phyloP scores from a whole-genome alignment of 2,888 invertebrate genomes.

The Sinelater perroti region DNA sequence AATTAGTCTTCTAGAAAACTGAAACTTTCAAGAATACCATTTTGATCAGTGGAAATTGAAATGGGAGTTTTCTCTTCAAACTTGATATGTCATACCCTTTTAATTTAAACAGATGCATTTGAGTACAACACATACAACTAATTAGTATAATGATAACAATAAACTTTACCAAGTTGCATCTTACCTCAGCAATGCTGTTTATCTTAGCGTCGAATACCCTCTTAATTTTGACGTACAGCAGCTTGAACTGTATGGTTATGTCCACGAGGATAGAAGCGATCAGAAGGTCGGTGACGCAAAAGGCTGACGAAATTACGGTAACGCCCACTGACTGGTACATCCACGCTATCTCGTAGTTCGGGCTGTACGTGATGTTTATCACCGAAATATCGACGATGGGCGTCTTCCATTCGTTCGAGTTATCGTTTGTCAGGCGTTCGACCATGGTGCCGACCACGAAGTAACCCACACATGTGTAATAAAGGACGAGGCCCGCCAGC shows the following conservation, averaged over 20 bases:
- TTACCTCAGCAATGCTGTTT: no score
- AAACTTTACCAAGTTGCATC: no score
- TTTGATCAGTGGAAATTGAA: no score
- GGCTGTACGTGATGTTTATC: constrained; percentile 20
- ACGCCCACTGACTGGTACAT: constrained; percentile 8
- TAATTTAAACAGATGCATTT: no score
- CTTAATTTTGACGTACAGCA: not conserved
- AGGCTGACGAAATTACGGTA: constrained; percentile 4
- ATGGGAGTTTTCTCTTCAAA: no score
- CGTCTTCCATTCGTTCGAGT: constrained; percentile 13
- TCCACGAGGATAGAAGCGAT: constrained; percentile 15
- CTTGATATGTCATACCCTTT: no score
- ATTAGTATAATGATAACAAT: no score
- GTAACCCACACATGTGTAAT: not conserved
- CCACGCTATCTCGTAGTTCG: constrained; percentile 31
- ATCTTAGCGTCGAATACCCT: not conserved
- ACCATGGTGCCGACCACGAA: not conserved
- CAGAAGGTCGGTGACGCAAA: constrained; percentile 1
- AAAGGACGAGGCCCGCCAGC: not conserved
- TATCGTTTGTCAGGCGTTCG: not conserved
- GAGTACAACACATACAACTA: no score
- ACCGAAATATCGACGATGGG: constrained; percentile 20
- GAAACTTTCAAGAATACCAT: no score
- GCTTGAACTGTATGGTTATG: constrained; percentile 12
- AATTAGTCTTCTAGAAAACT: no score